Conservation (phyloP, 1,140 invertebrate genomes). For the Agraylea sexmaculata region DNA sequence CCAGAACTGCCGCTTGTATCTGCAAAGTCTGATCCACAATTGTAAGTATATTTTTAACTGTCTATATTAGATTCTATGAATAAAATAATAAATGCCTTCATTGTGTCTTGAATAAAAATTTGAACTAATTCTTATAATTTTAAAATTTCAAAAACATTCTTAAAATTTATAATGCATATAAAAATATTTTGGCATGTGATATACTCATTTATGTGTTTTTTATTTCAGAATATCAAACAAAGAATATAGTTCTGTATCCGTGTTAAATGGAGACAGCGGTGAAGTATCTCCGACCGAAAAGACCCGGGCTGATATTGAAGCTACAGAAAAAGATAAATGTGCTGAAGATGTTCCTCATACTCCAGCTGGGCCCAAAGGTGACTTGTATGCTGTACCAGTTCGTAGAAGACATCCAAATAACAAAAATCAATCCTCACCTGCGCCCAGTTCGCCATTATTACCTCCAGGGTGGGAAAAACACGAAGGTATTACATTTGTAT, state of each 20-base stretch:
- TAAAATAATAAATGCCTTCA: background rate
- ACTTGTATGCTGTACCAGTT: constrained; percentile 63
- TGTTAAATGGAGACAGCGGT: constrained; percentile 28
- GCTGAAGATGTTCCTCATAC: constrained; percentile 49
- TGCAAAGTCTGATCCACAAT: constrained; percentile 19
- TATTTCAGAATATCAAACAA: constrained; percentile 31
- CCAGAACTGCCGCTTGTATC: constrained; percentile 16
- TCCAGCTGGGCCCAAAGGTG: constrained; percentile 56
- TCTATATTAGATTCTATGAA: background rate
- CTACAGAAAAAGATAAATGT: constrained; percentile 39
- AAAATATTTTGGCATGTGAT: background rate
- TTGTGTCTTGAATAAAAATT: background rate
- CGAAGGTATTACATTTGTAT: constrained; percentile 52
- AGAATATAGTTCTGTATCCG: constrained; percentile 32
- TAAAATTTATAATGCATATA: background rate
- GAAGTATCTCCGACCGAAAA: constrained; percentile 38
- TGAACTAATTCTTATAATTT: too few relatives aligned
- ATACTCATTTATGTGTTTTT: constrained; percentile 10
- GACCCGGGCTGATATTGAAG: constrained; percentile 36
- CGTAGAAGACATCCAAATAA: constrained; percentile 41
- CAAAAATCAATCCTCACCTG: constrained; percentile 35
- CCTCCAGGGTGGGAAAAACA: constrained; percentile 88
- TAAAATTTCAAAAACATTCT: background rate
- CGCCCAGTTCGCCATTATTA: constrained; percentile 29
- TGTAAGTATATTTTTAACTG: constrained; percentile 13